A percentile compares a stretch with the other conserved stretches of the same genome.
Evolutionary conservation across 2,888 invertebrate genomes (phyloP).

Genomic region (Morinoia aosen): DNA sequence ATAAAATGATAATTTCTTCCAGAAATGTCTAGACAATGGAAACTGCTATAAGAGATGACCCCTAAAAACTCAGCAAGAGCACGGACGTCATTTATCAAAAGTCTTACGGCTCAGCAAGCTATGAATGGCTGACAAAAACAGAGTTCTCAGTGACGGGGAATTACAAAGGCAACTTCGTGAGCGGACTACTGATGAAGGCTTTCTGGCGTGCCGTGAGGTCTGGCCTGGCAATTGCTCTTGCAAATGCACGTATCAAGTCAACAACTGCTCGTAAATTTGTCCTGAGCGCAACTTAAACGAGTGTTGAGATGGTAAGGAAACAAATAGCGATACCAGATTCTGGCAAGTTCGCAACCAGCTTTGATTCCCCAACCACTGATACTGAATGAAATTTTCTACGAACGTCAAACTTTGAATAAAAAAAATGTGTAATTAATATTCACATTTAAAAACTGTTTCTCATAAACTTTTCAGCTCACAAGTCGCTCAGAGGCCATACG

Average conservation of each 20-base stretch:
- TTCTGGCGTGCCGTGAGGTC: not conserved
- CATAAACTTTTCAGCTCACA: not conserved
- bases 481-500: not conserved
- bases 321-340: not conserved
- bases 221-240: not conserved
- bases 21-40: not conserved
- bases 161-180: not conserved
- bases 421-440: not conserved
- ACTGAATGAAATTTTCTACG: not conserved
- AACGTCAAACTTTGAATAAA: not conserved
- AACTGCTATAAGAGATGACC: not conserved
- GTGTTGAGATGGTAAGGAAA: not conserved
- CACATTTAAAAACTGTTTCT: not conserved
- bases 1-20: not conserved
- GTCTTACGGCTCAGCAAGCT: not conserved
- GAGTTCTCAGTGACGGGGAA: not conserved
- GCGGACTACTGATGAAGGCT: slow-evolving; percentile 17
- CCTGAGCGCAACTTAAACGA: not conserved
- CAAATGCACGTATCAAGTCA: not conserved
- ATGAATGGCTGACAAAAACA: not conserved
- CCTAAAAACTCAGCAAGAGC: not conserved
- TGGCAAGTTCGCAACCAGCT: not conserved
- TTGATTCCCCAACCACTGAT: no score
- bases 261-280: not conserved
- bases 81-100: not conserved